These are phyloP conservation scores for Marmota flaviventris DNA, from an alignment of 2,113 vertebrate species.

Conservation along the genomic window DNA sequence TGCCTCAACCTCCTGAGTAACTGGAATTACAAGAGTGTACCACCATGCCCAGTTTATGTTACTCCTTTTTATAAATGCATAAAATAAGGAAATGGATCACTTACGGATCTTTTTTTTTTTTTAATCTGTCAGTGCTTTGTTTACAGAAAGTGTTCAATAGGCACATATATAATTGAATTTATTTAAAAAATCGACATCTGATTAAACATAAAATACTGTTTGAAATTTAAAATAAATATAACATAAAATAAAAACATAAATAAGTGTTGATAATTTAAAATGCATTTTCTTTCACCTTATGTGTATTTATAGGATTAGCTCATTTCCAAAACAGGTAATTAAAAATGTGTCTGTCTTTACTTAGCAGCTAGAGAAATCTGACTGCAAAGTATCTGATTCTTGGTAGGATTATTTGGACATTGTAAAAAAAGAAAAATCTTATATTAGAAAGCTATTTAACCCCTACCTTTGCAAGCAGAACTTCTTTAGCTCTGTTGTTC, in stretches of 20 bases:
- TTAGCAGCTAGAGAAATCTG: neutral
- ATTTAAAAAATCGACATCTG: neutral
- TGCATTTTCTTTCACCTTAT: constrained; percentile 19
- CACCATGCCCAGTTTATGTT: neutral
- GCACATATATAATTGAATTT: neutral
- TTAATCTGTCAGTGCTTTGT: neutral
- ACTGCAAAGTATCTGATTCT: neutral
- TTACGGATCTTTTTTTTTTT: neutral
- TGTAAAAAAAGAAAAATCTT: neutral
- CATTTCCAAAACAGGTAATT: neutral
- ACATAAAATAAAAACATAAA: neutral
- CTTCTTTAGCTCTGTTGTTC: neutral
- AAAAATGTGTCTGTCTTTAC: neutral
- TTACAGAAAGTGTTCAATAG: neutral
- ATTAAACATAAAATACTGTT: neutral
- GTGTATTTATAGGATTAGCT: neutral
- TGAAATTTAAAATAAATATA: constrained; percentile 21
- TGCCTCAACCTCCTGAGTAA: too few relatives aligned
- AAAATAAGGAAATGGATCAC: neutral
- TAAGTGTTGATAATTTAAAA: neutral
- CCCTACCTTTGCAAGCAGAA: neutral
- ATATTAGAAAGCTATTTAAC: neutral
- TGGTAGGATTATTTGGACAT: neutral
- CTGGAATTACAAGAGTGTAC: too few relatives aligned
- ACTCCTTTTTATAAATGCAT: neutral